Percentiles rank a stretch among this genome's conserved stretches.
Conservation (phyloP, 2,797 vertebrate genomes). For the Spinus olivaceus region DNA sequence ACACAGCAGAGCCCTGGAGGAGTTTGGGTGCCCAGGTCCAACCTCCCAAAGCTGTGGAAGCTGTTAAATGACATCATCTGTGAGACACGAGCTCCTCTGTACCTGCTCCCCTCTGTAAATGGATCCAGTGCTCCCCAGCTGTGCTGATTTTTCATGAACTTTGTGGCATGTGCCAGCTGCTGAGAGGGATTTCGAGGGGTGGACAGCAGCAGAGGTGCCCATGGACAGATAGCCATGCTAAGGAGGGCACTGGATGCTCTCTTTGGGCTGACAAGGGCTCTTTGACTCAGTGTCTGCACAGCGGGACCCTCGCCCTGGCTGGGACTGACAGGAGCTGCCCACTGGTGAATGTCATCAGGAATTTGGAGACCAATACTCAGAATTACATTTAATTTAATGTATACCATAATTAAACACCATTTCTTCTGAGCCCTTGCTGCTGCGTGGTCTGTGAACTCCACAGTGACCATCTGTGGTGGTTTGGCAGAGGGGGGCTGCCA, state of each 20-base stretch:
- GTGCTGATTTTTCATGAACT: not conserved
- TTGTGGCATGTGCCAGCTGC: not conserved
- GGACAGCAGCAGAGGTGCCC: not conserved
- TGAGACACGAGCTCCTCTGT: not conserved
- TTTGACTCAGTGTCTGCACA: not conserved
- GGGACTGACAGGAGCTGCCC: not conserved
- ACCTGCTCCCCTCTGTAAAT: not conserved
- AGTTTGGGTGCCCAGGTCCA: not conserved
- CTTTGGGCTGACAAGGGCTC: not conserved
- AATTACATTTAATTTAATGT: conserved; percentile 59
- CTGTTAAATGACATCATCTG: accelerated
- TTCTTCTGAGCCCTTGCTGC: not conserved
- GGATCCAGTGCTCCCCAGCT: not conserved
- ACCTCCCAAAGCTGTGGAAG: not conserved
- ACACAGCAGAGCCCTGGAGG: not conserved
- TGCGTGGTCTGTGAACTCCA: not conserved
- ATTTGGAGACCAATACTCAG: not conserved
- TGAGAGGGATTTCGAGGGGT: not conserved
- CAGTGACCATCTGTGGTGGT: not conserved
- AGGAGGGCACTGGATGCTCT: not conserved
- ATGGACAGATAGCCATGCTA: not conserved
- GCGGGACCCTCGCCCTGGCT: not conserved
- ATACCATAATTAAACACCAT: conserved; percentile 57
- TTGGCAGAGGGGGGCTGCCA: not conserved
- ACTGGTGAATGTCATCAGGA: not conserved